Evolutionary conservation across 1,140 invertebrate species (phyloP), one percentile per base, ranked within the genome.

Genomic region (Cydia pomonella): DNA sequence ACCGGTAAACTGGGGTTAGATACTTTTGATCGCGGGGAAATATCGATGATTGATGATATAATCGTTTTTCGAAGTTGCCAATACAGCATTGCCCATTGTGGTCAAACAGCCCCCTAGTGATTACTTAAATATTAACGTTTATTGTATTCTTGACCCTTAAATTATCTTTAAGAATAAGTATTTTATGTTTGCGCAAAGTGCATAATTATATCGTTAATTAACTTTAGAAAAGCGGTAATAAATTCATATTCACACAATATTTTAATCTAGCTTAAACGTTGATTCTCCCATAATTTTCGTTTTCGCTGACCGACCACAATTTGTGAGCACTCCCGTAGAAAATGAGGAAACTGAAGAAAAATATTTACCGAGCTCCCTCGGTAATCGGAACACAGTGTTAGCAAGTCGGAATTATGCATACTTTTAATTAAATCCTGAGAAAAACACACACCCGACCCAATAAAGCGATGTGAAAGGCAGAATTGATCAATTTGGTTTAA

Each of bases 321-420:
- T 59, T 59, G 53, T 12, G 47, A 4, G 12, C 44, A 7, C 50
- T 53, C 21, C 9, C 21, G 53, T 59, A 23, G 53, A 59, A 59
- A 59, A 59, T 59, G 21, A 59, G 53, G 53, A 59, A 2, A 53
- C 50, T 23, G 53, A 59, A 59, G 53, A 59, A 59, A 59, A 59
- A 59, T 59, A 59, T 59, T 59, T 59, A 10, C 53, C 21, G 21
- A 59, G 53, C 53, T 23, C 53, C n/a, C 53, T 23, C 3, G 7
- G 9, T 59, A 59, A 59, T 59, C 53, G 10, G 53, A 59, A 23
- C 9, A 59, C 53, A 12, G 53, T 59, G 53, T 59, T 59, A 23
- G 53, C 53, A 59, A 23, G n/a, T 50, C n/a, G 47, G 53, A 59
- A 59, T 59, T 59, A 59, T 59, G 53, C 53, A 59, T 59, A 23